Conservation (phyloP, 2,888 invertebrate species). For the Lithosia quadra region DNA sequence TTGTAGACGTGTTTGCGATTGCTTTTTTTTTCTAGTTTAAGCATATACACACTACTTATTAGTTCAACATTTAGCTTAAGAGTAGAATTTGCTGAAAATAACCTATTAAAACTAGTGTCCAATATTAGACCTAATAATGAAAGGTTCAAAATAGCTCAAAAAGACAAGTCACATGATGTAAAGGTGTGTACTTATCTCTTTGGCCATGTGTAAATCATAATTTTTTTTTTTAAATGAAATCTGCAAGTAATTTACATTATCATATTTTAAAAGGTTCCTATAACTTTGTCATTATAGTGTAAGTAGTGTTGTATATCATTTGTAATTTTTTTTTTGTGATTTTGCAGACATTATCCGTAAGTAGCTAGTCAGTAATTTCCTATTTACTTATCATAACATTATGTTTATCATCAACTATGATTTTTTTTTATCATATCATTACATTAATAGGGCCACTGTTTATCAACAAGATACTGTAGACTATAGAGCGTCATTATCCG, state of each 20-base stretch:
- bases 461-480: background rate
- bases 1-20: constrained; percentile 2
- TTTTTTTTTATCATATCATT: background rate
- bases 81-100: background rate
- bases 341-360: constrained; percentile 48
- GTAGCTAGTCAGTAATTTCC: constrained; percentile 28
- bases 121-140: background rate
- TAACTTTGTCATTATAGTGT: background rate
- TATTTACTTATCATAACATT: constrained; percentile 1
- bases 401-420: background rate
- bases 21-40: constrained; percentile 3
- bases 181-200: too few species aligned
- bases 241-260: background rate
- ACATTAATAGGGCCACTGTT: background rate
- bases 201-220: background rate
- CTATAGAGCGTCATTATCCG: background rate
- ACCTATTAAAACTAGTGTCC: background rate
- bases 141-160: background rate
- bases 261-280: background rate
- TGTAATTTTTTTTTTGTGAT: constrained; percentile 24
- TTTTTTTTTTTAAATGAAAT: background rate
- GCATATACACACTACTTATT: constrained; percentile 11
- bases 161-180: too few species aligned
- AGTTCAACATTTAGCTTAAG: background rate
- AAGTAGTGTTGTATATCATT: constrained; percentile 12